A percentile compares a stretch with the other conserved stretches of the same genome.
Evolutionary conservation across 2,113 vertebrate genomes (phyloP).

Genomic region (Chaetorhynchus papuensis): DNA sequence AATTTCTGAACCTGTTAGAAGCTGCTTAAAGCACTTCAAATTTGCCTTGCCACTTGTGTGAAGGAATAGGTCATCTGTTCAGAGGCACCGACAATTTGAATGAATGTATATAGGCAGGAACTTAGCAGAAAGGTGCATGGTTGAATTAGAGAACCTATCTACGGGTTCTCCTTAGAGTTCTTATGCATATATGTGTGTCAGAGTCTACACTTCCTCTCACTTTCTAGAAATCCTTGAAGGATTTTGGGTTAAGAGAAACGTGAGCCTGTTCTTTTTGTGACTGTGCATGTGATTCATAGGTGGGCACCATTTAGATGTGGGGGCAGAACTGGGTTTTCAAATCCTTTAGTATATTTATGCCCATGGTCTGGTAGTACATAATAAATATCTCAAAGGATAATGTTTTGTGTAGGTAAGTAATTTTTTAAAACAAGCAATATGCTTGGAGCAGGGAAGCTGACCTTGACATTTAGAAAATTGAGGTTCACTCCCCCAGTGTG

Average conservation of each 20-base stretch:
- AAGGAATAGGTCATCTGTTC: not conserved
- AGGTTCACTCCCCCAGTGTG: not conserved
- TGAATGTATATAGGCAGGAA: not conserved
- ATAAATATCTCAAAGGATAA: not conserved
- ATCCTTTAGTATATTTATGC: not conserved
- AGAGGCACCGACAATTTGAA: not conserved
- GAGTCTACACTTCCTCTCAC: not conserved
- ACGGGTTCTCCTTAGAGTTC: not conserved
- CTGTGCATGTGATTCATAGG: not conserved
- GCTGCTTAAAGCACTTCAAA: not conserved
- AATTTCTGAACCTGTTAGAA: not conserved
- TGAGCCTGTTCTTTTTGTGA: not conserved
- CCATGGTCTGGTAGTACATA: not conserved
- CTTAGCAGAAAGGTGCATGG: not conserved
- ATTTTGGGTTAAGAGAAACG: not conserved
- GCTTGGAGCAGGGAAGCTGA: not conserved
- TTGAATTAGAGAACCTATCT: not conserved
- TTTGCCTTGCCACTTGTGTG: not conserved
- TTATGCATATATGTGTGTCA: not conserved
- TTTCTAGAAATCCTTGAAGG: not conserved
- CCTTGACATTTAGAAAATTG: not conserved
- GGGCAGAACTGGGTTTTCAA: not conserved
- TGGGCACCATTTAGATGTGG: not conserved
- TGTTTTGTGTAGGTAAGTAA: not conserved
- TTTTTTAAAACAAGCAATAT: not conserved